Evolutionary conservation across 2,797 vertebrate genomes (phyloP), one percentile per base, ranked within the genome.

Genomic region (Novumbra hubbsi): DNA sequence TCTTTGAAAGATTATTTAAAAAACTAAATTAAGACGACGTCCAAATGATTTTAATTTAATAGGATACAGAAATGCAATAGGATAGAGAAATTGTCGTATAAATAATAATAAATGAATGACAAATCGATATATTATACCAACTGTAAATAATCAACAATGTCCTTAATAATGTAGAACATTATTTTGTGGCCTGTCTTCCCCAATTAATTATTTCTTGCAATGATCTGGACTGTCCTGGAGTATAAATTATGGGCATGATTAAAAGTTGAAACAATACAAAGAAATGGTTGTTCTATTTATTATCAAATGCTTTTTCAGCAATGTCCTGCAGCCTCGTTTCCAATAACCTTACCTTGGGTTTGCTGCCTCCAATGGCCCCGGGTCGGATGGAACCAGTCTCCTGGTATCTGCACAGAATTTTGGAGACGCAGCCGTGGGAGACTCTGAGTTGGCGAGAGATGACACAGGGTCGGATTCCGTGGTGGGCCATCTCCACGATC

Each of bases 401-500:
- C 91, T 99, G 98, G 89, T 98, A 99, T 90, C 98, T 93, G 93
- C 98, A 98, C 71, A 99, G 92, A 89, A 99, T 99, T 91, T 99
- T 99, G 84, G 97, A 99, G 71, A 99, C 98, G 83, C 97, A 99
- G 84, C 98, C 98, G 81, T 99, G 98, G 79, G 97, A 99, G 76
- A 99, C 98, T 0, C 98, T 93, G 82, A 99, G 90, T 91, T 99
- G 98, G 68, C 98, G 95, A 28, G 98, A 99, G 92, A 99, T 99
- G 88, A 98, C 97, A 66, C 98, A 99, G 73, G 98, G 98, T 66
- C 98, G 92, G 80, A 99, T 95, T 17, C 98, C 98, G 85, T 99
- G 98, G 83, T 99, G 97, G 48, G 97, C 97, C 98, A 99, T 98
- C 92, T 99, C 98, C 86, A 99, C 98, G 77, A 99, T 99, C 90